A percentile compares a stretch with the other conserved stretches of the same genome.
These are phyloP conservation scores for Oophaga sylvatica DNA, from an alignment of 2,797 vertebrate species.

Conservation along the genomic window DNA sequence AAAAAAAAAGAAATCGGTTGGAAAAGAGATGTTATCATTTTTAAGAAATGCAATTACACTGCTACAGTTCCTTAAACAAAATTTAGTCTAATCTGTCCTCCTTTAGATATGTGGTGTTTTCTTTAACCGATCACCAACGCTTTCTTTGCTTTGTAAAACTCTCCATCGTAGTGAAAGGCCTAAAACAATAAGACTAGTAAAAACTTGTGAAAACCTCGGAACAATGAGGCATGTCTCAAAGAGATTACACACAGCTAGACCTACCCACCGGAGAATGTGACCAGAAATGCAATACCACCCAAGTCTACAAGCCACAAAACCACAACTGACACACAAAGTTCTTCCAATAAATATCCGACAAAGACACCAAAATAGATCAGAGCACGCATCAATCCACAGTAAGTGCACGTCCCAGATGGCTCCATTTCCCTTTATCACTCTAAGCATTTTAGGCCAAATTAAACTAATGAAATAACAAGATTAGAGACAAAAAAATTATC, in stretches of 20 bases:
- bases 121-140: slow-evolving; percentile 21
- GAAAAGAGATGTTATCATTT: slow-evolving; percentile 44
- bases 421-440: neutral
- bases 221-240: slow-evolving; percentile 52
- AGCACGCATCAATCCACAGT: slow-evolving; percentile 30
- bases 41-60: slow-evolving; percentile 48
- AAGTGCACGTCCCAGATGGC: neutral
- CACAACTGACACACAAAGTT: slow-evolving; percentile 40
- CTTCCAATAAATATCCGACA: slow-evolving; percentile 18
- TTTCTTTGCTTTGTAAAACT: slow-evolving; percentile 24
- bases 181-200: slow-evolving; percentile 56
- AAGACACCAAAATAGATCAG: slow-evolving; percentile 17
- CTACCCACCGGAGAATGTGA: slow-evolving; percentile 55
- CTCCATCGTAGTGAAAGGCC: slow-evolving; percentile 39
- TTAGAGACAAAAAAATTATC: neutral
- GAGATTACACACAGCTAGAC: slow-evolving; percentile 52
- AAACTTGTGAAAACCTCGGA: slow-evolving; percentile 47
- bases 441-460: neutral
- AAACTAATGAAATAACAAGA: neutral
- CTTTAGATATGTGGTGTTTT: slow-evolving; percentile 32
- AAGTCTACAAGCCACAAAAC: slow-evolving; percentile 60
- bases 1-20: slow-evolving; percentile 28
- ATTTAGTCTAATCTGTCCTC: slow-evolving; percentile 7
- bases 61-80: slow-evolving; percentile 36
- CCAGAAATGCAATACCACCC: slow-evolving; percentile 59